Percentiles rank a stretch among this genome's conserved stretches.
phyloP scores from a whole-genome alignment of 1,140 invertebrate genomes.

The Drosophila simulans region DNA sequence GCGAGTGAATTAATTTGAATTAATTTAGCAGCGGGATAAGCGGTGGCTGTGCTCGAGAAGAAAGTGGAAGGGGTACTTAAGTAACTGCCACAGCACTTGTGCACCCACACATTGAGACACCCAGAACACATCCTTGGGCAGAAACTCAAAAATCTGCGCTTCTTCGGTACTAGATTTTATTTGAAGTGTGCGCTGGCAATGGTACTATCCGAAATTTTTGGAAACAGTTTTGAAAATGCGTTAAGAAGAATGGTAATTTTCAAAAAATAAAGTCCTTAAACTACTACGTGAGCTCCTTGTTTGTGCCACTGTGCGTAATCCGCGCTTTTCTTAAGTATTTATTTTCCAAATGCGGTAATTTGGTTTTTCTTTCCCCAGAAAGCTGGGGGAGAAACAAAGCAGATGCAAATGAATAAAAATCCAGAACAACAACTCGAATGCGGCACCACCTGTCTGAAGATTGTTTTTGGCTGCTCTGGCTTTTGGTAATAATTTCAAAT shows the following conservation, averaged over 20 bases:
- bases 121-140: conserved; percentile 51
- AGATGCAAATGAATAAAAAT: conserved; percentile 45
- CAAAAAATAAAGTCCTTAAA: not conserved
- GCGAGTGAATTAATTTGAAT: conserved; percentile 82
- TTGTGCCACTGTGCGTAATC: conserved; percentile 40
- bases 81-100: conserved; percentile 71
- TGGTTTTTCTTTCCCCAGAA: conserved; percentile 54
- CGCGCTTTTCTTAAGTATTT: conserved; percentile 35
- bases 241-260: not conserved
- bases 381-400: not conserved
- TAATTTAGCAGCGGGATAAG: conserved; percentile 67
- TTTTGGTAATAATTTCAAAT: conserved; percentile 76
- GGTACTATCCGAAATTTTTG: not conserved
- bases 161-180: conserved; percentile 16
- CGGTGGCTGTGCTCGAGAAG: conserved; percentile 9
- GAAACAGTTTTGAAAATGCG: not conserved
- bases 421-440: conserved; percentile 27
- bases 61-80: conserved; percentile 42
- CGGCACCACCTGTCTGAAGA: conserved; percentile 55
- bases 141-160: conserved; percentile 64
- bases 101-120: conserved; percentile 58
- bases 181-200: conserved; percentile 44
- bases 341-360: conserved; percentile 72
- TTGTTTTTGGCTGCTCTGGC: conserved; percentile 31
- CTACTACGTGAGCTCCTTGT: not conserved